Evolutionary conservation across 2,888 invertebrate species (phyloP).

Genomic region (Heliconius sara): DNA sequence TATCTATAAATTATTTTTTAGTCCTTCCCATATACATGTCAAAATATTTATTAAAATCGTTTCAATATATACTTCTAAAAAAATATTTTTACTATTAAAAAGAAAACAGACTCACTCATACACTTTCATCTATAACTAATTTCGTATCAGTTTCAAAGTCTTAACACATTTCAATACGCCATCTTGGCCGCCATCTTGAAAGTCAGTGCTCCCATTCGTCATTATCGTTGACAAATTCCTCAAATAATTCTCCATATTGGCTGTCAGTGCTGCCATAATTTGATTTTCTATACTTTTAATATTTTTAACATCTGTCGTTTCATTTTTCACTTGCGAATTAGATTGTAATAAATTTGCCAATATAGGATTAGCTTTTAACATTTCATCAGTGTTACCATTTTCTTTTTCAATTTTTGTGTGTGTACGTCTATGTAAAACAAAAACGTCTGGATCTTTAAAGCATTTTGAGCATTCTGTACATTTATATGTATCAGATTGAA

Average conservation of each 20-base stretch:
- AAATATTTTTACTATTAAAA: background rate
- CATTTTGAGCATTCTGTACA: slow-evolving; percentile 73
- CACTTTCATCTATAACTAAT: slow-evolving; percentile 63
- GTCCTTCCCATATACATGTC: background rate
- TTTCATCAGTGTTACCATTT: slow-evolving; percentile 60
- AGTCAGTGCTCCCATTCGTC: slow-evolving; percentile 42
- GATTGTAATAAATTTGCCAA: slow-evolving; percentile 68
- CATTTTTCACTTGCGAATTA: slow-evolving; percentile 49
- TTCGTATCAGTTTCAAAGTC: slow-evolving; percentile 60
- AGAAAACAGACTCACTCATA: slow-evolving; percentile 36
- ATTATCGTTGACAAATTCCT: slow-evolving; percentile 58
- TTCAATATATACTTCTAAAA: background rate
- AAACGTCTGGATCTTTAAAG: slow-evolving; percentile 78
- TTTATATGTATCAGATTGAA: slow-evolving; percentile 56
- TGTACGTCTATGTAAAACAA: slow-evolving; percentile 64
- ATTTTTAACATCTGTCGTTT: slow-evolving; percentile 54
- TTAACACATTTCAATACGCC: slow-evolving; percentile 47
- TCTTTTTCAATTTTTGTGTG: slow-evolving; percentile 63
- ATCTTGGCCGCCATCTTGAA: slow-evolving; percentile 30
- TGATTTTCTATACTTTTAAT: slow-evolving; percentile 65
- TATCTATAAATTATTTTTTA: background rate
- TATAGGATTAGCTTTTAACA: slow-evolving; percentile 71
- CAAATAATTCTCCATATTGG: slow-evolving; percentile 71
- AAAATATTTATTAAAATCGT: no score
- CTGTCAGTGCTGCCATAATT: slow-evolving; percentile 65